Percentiles rank a stretch among this genome's conserved stretches.
These are phyloP conservation scores for Haplochromis vanheusdeni DNA, from an alignment of 2,113 vertebrate genomes.

Conservation along the genomic window DNA sequence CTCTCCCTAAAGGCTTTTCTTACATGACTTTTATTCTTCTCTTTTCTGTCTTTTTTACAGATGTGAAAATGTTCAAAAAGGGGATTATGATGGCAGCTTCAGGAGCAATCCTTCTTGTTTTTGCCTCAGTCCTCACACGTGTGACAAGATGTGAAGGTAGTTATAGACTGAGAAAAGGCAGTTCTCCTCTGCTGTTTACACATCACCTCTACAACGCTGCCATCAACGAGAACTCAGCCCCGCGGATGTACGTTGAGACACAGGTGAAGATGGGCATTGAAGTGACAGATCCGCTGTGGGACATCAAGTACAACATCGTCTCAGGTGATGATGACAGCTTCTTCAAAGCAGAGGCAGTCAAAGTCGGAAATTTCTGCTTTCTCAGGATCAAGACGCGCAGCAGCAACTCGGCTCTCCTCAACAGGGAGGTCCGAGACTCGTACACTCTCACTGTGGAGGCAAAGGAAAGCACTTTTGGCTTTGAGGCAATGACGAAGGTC, in stretches of 20 bases:
- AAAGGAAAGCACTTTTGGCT: constrained; percentile 72
- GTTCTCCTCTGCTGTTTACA: constrained; percentile 80
- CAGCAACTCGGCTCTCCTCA: constrained; percentile 81
- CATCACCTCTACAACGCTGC: constrained; percentile 86
- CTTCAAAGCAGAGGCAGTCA: constrained; percentile 82
- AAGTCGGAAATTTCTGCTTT: constrained; percentile 89
- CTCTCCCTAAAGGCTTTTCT: background rate
- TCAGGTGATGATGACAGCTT: constrained; percentile 78
- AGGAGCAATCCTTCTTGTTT: constrained; percentile 14
- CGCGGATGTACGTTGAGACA: constrained; percentile 85
- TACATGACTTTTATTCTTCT: background rate
- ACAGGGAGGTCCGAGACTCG: constrained; percentile 85
- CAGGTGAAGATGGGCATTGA: constrained; percentile 84
- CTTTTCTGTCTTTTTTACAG: constrained; percentile 8
- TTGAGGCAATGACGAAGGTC: constrained; percentile 79
- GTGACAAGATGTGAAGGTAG: constrained; percentile 46
- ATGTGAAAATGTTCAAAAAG: constrained; percentile 30
- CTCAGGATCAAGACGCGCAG: constrained; percentile 85
- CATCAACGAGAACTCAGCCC: constrained; percentile 90
- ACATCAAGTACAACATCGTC: constrained; percentile 79
- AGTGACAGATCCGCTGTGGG: constrained; percentile 71
- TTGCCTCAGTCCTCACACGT: constrained; percentile 59
- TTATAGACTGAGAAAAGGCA: constrained; percentile 69
- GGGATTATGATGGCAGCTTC: constrained; percentile 55
- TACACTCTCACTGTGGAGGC: constrained; percentile 86